Percentiles rank a stretch among this genome's conserved stretches.
phyloP scores from a whole-genome alignment of 2,113 vertebrate genomes.

The Cyprinodon brontotheroides region DNA sequence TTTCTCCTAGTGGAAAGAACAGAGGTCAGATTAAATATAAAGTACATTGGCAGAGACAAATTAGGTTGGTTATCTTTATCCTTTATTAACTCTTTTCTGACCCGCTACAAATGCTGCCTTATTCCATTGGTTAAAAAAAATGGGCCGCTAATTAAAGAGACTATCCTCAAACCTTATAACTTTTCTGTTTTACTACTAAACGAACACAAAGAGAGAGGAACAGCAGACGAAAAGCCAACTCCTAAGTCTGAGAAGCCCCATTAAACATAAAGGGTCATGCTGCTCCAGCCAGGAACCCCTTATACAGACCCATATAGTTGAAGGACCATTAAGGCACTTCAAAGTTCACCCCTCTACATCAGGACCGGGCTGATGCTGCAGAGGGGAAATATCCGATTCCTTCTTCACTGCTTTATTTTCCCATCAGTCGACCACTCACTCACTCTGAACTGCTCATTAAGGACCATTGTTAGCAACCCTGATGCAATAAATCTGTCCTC shows the following conservation, averaged over 20 bases:
- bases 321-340: conserved; percentile 78
- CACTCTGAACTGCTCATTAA: conserved; percentile 68
- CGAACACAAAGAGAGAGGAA: conserved; percentile 60
- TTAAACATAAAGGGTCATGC: conserved; percentile 77
- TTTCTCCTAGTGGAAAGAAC: background rate
- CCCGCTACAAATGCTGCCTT: background rate
- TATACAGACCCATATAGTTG: conserved; percentile 72
- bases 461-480: conserved; percentile 61
- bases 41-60: too few species aligned
- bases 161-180: conserved; percentile 3
- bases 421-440: conserved; percentile 65
- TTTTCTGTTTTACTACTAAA: conserved; percentile 5
- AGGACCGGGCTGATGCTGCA: conserved; percentile 56
- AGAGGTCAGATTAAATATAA: too few species aligned
- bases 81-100: background rate
- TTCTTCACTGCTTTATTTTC: conserved; percentile 57
- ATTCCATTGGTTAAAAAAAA: background rate
- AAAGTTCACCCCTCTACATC: conserved; percentile 73
- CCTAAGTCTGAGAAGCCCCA: conserved; percentile 67
- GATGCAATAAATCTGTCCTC: conserved; percentile 66
- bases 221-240: conserved; percentile 49
- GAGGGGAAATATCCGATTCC: conserved; percentile 73
- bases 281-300: conserved; percentile 73
- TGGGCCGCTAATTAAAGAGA: conserved; percentile 6
- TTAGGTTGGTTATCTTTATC: too few species aligned